Evolutionary conservation across 2,888 invertebrate species (phyloP), one percentile per base, ranked within the genome.

Genomic region (Drosophila greeni): DNA sequence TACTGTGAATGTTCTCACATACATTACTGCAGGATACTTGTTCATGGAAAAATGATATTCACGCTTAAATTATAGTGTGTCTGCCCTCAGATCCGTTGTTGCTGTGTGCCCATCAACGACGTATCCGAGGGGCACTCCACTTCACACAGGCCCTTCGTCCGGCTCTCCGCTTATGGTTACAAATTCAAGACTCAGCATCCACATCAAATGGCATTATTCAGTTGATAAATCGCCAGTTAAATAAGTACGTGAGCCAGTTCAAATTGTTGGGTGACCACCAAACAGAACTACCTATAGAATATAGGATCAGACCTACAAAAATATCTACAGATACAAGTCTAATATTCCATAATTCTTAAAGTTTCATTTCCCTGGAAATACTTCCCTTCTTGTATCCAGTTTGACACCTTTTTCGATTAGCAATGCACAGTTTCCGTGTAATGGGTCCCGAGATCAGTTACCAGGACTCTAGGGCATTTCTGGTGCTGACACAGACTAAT

Each of bases 1-100:
- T 82, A 80, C 81, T 81, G 83, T 84, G 84, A 82, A 84, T 82
- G 80, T 82, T 82, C 81, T 82, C 85, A 84, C 83, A 83, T 80
- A 48, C 74, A 75, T 72, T 70, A 85, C 81, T 84, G 64, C 77
- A 82, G 81, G 81, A 77, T 84, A 84, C 81, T 82, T 82, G 81
- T 82, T 82, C 81, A 84, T 84, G 81, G 83, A 82, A 84, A 82
- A 84, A 82, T 82, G 81, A 84, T 82, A 82, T 82, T 82, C 85
- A 80, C 75, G 83, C 78, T 82, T 62, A 82, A 82, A 84, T 82
- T 82, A 82, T 82, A 83, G 85, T 75, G 75, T 76, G 80, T 84
- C 74, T 66, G 47, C 81, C 62, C 58, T 68, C 58, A 33, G 68
- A 67, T 62, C 43, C 52, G 70, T 73, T 56, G 61, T 57, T 66